These are phyloP conservation scores for Lipotes vexillifer DNA, from an alignment of 2,113 vertebrate genomes.

Conservation along the genomic window DNA sequence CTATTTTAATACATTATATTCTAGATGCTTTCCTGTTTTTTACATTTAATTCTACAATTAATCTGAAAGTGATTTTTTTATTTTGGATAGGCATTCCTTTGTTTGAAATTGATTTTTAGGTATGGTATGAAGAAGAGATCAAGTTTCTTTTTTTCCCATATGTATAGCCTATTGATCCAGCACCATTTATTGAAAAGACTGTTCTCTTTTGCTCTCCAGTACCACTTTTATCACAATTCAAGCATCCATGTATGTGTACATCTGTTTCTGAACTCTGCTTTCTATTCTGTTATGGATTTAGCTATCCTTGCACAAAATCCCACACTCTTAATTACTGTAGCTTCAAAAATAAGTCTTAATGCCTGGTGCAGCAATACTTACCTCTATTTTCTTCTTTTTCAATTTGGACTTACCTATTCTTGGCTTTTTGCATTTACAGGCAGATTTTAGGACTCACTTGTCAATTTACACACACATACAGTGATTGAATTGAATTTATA, in stretches of 20 bases:
- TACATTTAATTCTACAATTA: background rate
- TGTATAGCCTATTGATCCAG: too few relatives aligned
- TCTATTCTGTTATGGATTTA: background rate
- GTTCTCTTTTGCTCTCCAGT: background rate
- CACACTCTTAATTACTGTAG: background rate
- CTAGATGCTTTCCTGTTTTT: background rate
- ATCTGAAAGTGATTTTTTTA: background rate
- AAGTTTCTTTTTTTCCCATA: too few relatives aligned
- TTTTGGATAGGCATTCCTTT: too few relatives aligned
- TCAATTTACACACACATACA: background rate
- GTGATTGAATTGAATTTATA: background rate
- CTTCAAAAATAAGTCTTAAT: too few relatives aligned
- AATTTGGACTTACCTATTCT: too few relatives aligned
- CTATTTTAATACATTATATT: background rate
- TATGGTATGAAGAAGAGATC: too few relatives aligned
- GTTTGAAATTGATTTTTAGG: too few relatives aligned
- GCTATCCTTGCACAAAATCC: background rate
- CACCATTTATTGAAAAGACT: too few relatives aligned
- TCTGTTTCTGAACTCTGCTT: background rate
- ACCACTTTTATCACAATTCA: background rate
- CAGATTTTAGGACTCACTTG: background rate
- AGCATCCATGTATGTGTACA: background rate
- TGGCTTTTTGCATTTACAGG: too few relatives aligned
- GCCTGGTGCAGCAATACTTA: too few relatives aligned
- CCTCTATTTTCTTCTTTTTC: too few relatives aligned